These are phyloP conservation scores for Sinohyriopsis cumingii DNA, from an alignment of 2,888 invertebrate species.

Conservation along the genomic window DNA sequence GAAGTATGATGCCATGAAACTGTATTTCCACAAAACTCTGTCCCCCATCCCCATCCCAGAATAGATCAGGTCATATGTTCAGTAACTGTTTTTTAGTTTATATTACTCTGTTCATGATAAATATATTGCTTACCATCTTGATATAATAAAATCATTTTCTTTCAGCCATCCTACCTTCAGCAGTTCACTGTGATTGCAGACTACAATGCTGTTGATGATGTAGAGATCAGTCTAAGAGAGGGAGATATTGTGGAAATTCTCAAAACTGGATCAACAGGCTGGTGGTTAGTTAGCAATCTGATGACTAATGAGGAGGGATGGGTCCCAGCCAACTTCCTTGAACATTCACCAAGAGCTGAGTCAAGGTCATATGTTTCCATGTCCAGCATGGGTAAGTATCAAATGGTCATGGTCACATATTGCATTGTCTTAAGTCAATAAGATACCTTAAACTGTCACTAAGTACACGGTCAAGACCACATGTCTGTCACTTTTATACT, in stretches of 20 bases:
- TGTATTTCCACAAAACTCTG: too few species aligned
- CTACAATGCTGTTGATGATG: conserved; percentile 91
- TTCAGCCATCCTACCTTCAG: conserved; percentile 74
- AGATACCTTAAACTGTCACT: too few species aligned
- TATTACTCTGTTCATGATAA: too few species aligned
- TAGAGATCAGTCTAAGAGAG: conserved; percentile 91
- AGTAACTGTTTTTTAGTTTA: too few species aligned
- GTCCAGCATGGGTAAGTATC: conserved; percentile 48
- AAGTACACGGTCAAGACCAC: too few species aligned
- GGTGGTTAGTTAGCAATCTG: conserved; percentile 93
- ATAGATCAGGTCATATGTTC: too few species aligned
- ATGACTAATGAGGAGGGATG: conserved; percentile 81
- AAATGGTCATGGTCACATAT: background rate
- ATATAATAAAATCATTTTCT: background rate
- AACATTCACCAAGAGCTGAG: conserved; percentile 42
- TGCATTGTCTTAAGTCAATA: too few species aligned
- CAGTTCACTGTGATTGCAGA: conserved; percentile 91
- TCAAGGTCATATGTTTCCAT: conserved; percentile 50
- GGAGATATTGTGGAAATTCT: conserved; percentile 91
- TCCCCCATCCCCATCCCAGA: too few species aligned
- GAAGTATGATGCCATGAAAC: too few species aligned
- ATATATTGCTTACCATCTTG: too few species aligned
- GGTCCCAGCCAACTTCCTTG: conserved; percentile 93
- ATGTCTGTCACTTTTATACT: too few species aligned
- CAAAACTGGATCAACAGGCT: conserved; percentile 94